These are phyloP conservation scores for Carduelis carduelis DNA, from an alignment of 2,797 vertebrate species.

Conservation along the genomic window DNA sequence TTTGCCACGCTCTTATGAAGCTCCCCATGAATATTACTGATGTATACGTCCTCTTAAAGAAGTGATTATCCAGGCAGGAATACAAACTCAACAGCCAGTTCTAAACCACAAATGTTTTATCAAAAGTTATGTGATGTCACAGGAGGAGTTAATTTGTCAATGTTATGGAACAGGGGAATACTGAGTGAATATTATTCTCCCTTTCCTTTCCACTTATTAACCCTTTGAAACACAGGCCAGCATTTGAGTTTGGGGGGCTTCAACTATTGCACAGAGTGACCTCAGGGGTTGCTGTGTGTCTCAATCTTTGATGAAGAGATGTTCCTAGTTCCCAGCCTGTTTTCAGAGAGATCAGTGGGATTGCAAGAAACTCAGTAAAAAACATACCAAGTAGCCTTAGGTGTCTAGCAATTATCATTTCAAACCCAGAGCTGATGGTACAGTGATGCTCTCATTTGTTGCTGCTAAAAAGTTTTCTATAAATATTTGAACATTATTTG, in stretches of 20 bases:
- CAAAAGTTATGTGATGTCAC: neutral
- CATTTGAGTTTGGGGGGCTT: neutral
- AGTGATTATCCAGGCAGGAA: conserved; percentile 6
- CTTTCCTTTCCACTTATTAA: neutral
- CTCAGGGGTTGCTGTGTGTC: neutral
- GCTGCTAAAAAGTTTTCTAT: neutral
- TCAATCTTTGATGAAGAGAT: neutral
- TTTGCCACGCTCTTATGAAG: conserved; percentile 55
- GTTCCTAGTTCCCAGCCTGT: neutral
- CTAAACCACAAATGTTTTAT: neutral
- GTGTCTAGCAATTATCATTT: neutral
- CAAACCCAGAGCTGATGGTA: neutral
- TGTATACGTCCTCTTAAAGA: conserved; percentile 49
- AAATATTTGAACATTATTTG: neutral
- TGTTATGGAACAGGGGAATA: neutral
- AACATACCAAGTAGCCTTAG: neutral
- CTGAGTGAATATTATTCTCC: neutral
- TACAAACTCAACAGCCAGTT: neutral
- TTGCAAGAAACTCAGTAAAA: neutral
- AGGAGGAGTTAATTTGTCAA: neutral
- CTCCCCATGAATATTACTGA: conserved; percentile 61
- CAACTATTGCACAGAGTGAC: neutral
- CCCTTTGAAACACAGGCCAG: neutral
- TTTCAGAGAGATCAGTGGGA: neutral
- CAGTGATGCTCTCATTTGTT: neutral